phyloP scores from a whole-genome alignment of 2,797 vertebrate genomes.

The Euphonia xanthogaster region DNA sequence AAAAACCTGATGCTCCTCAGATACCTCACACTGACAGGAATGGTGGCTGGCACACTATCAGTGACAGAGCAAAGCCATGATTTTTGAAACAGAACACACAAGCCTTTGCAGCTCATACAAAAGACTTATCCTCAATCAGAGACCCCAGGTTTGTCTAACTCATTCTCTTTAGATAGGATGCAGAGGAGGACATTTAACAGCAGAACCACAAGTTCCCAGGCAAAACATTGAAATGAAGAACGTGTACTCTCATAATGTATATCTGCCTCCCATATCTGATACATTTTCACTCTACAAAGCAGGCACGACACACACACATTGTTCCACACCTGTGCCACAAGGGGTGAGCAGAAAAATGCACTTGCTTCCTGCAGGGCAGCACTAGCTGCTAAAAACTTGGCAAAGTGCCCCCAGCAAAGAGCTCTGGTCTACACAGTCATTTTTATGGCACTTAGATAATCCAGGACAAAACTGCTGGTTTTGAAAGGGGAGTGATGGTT shows the following conservation, averaged over 20 bases:
- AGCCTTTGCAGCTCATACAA: background rate
- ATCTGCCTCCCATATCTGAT: background rate
- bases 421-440: background rate
- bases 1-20: background rate
- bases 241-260: background rate
- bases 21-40: background rate
- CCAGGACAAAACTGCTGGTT: background rate
- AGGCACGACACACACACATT: fast-evolving
- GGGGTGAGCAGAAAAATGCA: fast-evolving
- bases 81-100: background rate
- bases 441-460: background rate
- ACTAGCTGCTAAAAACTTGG: background rate
- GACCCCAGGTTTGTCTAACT: background rate
- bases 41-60: background rate
- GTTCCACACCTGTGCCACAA: no score
- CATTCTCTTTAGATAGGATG: background rate
- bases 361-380: background rate
- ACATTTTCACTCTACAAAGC: background rate
- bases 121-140: background rate
- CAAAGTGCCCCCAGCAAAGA: background rate
- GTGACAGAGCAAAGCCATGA: background rate
- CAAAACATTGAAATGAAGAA: background rate
- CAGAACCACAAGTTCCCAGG: background rate
- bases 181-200: background rate
- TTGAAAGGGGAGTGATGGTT: background rate